Percentiles rank a stretch among this genome's conserved stretches.
phyloP scores from a whole-genome alignment of 1,140 invertebrate genomes.

The Apocrypta bakeri region DNA sequence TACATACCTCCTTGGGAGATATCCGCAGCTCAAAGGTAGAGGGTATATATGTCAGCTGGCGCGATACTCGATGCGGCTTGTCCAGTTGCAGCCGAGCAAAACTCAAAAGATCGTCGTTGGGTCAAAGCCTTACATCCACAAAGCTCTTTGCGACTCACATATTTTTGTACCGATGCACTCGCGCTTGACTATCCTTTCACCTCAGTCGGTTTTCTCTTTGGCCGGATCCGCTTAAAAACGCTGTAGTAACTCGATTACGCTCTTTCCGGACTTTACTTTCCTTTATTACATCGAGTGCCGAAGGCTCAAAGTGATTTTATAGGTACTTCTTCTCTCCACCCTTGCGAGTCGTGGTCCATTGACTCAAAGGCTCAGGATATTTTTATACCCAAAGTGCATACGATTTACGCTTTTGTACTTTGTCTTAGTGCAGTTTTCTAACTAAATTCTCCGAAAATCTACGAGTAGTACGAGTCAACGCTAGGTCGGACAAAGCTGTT shows the following conservation, averaged over 20 bases:
- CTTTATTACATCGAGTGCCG: constrained; percentile 63
- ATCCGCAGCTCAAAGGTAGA: constrained; percentile 55
- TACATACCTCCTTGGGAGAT: background rate
- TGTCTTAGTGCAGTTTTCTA: background rate
- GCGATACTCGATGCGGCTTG: background rate
- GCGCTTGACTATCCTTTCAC: background rate
- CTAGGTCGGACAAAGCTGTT: background rate
- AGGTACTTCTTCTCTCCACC: constrained; percentile 30
- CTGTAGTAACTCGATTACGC: constrained; percentile 68
- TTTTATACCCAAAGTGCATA: background rate
- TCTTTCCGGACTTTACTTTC: constrained; percentile 58
- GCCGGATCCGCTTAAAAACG: background rate
- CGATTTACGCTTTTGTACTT: background rate
- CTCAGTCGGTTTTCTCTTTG: constrained; percentile 4
- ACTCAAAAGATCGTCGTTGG: background rate
- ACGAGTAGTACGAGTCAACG: background rate
- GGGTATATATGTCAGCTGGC: background rate
- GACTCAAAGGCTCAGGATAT: background rate
- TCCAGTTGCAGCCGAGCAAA: background rate
- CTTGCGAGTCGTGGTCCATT: background rate
- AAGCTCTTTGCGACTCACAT: constrained; percentile 16
- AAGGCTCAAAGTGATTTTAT: constrained; percentile 68
- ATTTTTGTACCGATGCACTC: background rate
- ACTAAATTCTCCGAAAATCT: background rate
- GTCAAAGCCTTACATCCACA: background rate